These are phyloP conservation scores for Belonocnema kinseyi DNA, from an alignment of 1,140 invertebrate genomes.

Conservation along the genomic window DNA sequence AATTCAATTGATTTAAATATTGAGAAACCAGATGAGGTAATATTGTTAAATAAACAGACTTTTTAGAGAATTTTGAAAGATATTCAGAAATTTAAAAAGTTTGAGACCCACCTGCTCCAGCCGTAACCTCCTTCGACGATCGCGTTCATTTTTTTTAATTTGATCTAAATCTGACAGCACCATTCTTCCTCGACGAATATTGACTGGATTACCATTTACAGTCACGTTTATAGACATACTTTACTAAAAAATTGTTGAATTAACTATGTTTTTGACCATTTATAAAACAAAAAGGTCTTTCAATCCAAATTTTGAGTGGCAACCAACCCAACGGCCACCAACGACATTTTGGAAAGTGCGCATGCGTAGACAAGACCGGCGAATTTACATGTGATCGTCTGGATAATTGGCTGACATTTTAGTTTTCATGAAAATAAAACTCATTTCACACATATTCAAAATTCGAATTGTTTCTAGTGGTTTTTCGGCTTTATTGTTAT, in stretches of 20 bases:
- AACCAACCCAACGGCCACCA: conserved; percentile 49
- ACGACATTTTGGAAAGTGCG: conserved; percentile 3
- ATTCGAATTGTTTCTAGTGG: too few relatives aligned
- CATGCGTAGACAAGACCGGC: background rate
- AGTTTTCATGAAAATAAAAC: background rate
- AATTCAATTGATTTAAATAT: background rate
- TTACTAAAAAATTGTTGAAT: conserved; percentile 25
- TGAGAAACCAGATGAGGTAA: background rate
- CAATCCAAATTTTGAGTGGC: conserved; percentile 38
- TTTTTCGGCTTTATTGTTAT: too few relatives aligned
- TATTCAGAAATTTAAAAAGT: conserved; percentile 39
- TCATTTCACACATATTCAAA: too few relatives aligned
- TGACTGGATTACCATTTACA: conserved; percentile 74
- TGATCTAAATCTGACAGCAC: conserved; percentile 71
- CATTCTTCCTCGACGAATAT: conserved; percentile 70
- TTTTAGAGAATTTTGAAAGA: conserved; percentile 29
- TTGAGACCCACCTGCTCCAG: conserved; percentile 69
- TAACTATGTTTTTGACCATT: background rate
- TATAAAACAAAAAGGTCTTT: too few relatives aligned
- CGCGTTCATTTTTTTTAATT: conserved; percentile 73
- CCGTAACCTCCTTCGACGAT: conserved; percentile 76
- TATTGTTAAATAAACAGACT: background rate
- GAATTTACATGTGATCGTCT: too few relatives aligned
- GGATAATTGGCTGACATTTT: background rate
- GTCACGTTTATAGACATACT: conserved; percentile 78